Evolutionary conservation across 2,888 invertebrate species (phyloP), one percentile per base, ranked within the genome.

Genomic region (Euplagia quadripunctaria): DNA sequence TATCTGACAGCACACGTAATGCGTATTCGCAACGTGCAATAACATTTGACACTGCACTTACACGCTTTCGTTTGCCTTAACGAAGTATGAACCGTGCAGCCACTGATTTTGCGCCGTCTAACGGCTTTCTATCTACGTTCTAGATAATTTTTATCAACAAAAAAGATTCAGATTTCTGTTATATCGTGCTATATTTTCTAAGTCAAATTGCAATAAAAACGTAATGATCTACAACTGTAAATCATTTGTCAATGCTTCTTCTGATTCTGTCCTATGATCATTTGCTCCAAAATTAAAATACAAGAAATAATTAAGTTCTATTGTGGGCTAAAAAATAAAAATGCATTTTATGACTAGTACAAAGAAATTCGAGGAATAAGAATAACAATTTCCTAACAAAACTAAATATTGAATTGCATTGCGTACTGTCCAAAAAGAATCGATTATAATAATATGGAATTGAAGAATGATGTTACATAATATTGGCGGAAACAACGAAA

Each of bases 31-130:
- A 80, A 79, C 85, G 83, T 74, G 81, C 81, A 77, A 71, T 82
- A 85, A 81, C 82, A 80, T 82, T 84, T 84, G 89, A 87, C 89
- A 88, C 83, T 83, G 77, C 85, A 85, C 80, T 88, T 89, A 88
- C 90, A 92, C 90, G 92, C 92, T 91, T 91, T 92, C 91, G 81
- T 88, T 89, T 87, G 81, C 75, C 70, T 78, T 89, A 91, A 90
- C 88, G 86, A 85, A 86, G 88, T 90, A 88, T 87, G 87, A 90
- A 87, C 86, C 69, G 72, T 84, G 81, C 73, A 80, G 86, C 86
- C 87, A 87, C 88, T 82, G 88, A 90, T 90, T 91, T 90, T 88
- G 89, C 88, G 78, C 75, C 71, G 82, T 79, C 84, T 80, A 83
- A 66, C 71, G 74, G 68, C 74, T 83, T 79, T 82, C 84, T 74